Base-by-base conservation (phyloP, 1,140 invertebrate species). In the Drosophila asahinai region DNA sequence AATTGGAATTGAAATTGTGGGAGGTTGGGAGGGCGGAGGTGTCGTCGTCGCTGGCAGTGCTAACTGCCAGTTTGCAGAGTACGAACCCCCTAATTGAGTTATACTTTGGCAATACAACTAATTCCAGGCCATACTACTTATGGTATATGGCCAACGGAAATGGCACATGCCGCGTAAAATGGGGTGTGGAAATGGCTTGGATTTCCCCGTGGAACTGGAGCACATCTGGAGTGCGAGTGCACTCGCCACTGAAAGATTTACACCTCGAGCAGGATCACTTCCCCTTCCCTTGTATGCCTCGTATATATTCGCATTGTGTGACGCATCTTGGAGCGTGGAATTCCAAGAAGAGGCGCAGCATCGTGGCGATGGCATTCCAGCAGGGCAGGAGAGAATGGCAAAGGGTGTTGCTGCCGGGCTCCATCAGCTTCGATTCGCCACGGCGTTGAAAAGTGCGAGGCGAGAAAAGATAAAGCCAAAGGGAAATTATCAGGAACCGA, bases 281-380 rank as follows among this genome's bases (percentile, higher is more conserved):
- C 51, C 63, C 19, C 19, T 5, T 22, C n/a, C 8, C 3, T 1
- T 8, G 15, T 51, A 51, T 7, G 8, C 14, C 6, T 5, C 19
- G n/a, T 30, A 57, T 42, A 58, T 58, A 45, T 58, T 45, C 22
- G 80, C 66, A 58, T 17, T 42, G 33, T 67, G 65, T 75, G 84
- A 78, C 84, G 84, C 84, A 82, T 87, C 84, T 81, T 82, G 67
- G 59, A 48, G 27, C 55, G 55, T 27, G 66, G 57, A 83, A 86
- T 89, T 89, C 84, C 86, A 43, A 84, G 84, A 89, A 89, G 66
- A 65, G 83, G 83, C 77, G 83, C 80, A 87, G 83, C 83, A 86
- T 83, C 78, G 58, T 30, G 45, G 42, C 72, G 36, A n/a, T 38
- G 59, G 54, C 64, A 89, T 80, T 78, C 78, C 84, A 77, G 48